phyloP scores from a whole-genome alignment of 2,797 vertebrate species.

The Rhadinocentrus ornatus region DNA sequence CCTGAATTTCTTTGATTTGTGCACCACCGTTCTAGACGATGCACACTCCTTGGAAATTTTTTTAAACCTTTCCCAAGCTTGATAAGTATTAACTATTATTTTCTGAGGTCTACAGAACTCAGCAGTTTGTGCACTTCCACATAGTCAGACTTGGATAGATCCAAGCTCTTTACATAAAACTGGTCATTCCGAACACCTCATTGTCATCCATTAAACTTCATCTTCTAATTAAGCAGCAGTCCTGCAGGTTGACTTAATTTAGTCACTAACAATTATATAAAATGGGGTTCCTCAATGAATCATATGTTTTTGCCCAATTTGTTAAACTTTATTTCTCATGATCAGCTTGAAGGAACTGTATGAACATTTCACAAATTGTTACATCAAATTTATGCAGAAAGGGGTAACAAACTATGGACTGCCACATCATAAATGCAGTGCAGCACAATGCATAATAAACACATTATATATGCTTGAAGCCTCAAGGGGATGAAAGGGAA shows the following conservation, averaged over 20 bases:
- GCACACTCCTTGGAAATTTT: not conserved
- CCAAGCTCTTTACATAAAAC: too few relatives aligned
- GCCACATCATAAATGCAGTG: conserved; percentile 24
- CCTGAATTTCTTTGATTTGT: not conserved
- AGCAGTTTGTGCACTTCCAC: too few relatives aligned
- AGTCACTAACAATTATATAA: too few relatives aligned
- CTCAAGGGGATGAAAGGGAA: not conserved
- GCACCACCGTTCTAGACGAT: not conserved
- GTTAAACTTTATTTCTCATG: not conserved
- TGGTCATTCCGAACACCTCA: too few relatives aligned
- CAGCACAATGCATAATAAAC: conserved; percentile 6
- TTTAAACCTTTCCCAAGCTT: not conserved
- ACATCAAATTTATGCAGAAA: not conserved
- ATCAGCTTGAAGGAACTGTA: not conserved
- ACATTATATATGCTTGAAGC: not conserved
- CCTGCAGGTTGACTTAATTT: too few relatives aligned
- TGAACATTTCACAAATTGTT: not conserved
- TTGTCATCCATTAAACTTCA: too few relatives aligned
- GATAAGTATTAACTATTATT: not conserved
- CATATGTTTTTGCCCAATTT: not conserved
- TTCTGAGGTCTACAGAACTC: not conserved
- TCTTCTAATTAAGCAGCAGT: too few relatives aligned
- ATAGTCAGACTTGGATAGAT: too few relatives aligned
- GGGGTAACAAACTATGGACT: conserved; percentile 2
- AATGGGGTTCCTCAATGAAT: too few relatives aligned